Conservation (phyloP, 2,797 vertebrate species). For the Momotus momota region DNA sequence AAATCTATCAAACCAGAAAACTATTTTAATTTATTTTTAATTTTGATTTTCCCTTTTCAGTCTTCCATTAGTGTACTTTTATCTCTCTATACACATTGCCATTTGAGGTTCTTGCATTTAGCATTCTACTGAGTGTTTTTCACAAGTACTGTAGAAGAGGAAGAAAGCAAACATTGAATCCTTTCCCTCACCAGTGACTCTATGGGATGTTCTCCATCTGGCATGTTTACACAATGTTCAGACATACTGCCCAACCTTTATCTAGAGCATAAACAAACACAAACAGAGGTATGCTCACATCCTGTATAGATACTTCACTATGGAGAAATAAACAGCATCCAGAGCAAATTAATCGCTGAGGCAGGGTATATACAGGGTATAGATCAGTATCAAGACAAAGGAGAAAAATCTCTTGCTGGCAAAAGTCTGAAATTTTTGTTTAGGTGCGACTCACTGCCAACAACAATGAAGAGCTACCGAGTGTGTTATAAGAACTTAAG, state of each 20-base stretch:
- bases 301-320: background rate
- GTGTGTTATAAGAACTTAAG: background rate
- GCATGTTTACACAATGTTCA: background rate
- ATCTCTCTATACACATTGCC: background rate
- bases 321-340: background rate
- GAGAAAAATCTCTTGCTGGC: rapidly evolving
- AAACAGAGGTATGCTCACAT: background rate
- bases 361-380: background rate
- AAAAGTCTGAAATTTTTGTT: background rate
- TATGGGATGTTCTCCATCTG: background rate
- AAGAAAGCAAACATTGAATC: background rate
- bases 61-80: background rate
- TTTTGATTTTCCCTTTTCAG: background rate
- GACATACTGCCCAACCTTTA: background rate
- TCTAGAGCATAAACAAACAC: background rate
- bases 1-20: background rate
- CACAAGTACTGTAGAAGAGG: background rate
- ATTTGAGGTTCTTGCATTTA: background rate
- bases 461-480: background rate
- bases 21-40: background rate
- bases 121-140: background rate
- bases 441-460: background rate
- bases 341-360: background rate
- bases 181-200: background rate
- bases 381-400: background rate